Conservation (phyloP, 2,113 vertebrate species). For the Boulengerochromis microlepis region DNA sequence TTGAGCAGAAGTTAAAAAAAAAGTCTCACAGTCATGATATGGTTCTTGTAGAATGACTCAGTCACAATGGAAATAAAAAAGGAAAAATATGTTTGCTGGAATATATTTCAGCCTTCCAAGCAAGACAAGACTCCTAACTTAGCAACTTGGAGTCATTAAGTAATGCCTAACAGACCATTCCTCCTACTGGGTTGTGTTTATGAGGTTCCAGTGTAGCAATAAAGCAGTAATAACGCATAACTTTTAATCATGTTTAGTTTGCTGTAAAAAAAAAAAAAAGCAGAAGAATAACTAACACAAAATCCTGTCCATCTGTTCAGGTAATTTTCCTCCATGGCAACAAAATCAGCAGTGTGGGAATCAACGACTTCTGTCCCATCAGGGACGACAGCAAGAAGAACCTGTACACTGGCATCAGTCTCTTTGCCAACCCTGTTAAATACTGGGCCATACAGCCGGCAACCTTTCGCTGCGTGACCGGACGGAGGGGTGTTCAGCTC, state of each 20-base stretch:
- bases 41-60: background rate
- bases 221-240: background rate
- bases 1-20: background rate
- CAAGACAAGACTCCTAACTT: background rate
- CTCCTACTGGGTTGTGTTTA: background rate
- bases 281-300: background rate
- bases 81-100: background rate
- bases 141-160: background rate
- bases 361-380: constrained; percentile 91
- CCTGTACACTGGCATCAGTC: constrained; percentile 87
- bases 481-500: constrained; percentile 84
- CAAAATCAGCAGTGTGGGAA: constrained; percentile 83
- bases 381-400: constrained; percentile 79
- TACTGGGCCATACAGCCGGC: constrained; percentile 90
- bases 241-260: background rate
- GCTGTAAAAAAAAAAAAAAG: background rate
- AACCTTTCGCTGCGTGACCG: constrained; percentile 87
- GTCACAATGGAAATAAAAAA: background rate
- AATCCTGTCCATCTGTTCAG: constrained; percentile 57
- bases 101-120: background rate
- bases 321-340: constrained; percentile 93
- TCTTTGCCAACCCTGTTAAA: constrained; percentile 91
- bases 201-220: background rate
- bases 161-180: background rate
- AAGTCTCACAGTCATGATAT: background rate